phyloP scores from a whole-genome alignment of 30 jellyfish, hydroid and myxozoan species.

The Chrysaora quinquecirrha region DNA sequence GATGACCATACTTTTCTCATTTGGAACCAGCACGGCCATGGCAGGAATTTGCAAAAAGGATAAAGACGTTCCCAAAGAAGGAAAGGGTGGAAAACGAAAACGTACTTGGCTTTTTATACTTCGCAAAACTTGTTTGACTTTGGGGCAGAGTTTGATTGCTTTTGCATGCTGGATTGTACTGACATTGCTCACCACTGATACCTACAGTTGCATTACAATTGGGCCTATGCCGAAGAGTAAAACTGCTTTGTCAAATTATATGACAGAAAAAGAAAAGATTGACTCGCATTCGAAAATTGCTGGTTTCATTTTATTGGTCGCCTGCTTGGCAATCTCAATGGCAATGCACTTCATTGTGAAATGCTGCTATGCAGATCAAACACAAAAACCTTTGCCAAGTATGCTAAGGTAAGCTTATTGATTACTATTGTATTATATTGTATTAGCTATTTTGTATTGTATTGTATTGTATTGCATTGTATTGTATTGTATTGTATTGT shows the following conservation, averaged over 20 bases:
- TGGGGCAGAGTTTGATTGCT: constrained; percentile 11
- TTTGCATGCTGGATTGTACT: constrained; percentile 38
- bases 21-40: not conserved
- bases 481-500: no score
- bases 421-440: no score
- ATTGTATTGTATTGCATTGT: no score
- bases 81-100: constrained; percentile 32
- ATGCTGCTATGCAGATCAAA: constrained; percentile 8
- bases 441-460: no score
- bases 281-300: not conserved
- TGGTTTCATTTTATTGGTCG: not conserved
- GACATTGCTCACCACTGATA: constrained; percentile 33
- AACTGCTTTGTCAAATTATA: not conserved
- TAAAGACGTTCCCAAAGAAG: constrained; percentile 15
- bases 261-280: not conserved
- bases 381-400: no score
- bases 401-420: no score
- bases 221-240: constrained; percentile 38
- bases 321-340: not conserved
- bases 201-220: constrained; percentile 31
- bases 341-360: not conserved
- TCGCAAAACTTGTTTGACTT: constrained; percentile 13
- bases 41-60: constrained; percentile 40
- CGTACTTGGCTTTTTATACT: constrained; percentile 20
- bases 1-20: constrained; percentile 27